Base-by-base conservation (phyloP, 2,113 vertebrate species). In the Camelus bactrianus region DNA sequence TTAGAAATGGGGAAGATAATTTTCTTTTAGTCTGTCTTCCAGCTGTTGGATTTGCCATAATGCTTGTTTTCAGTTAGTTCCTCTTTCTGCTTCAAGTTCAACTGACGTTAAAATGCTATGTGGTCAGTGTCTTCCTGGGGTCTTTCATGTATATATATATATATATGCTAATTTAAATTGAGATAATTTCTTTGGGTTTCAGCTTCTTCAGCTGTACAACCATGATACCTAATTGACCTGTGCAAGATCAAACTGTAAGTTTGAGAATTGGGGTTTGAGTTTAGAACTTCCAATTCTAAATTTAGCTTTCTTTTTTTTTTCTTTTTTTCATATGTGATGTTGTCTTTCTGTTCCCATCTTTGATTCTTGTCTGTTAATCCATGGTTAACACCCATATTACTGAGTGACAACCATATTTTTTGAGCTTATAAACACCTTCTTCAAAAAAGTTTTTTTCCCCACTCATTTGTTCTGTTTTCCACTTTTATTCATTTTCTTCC, bases 281-380 rank as follows among this genome's bases (percentile, higher is more conserved):
- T 82, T 92, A 96, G 65, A 95, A 89, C 48, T 81, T 79, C 17
- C 6, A 50, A 30, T 76, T 96, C 35, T 88, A 85, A 91, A 58
- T 72, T 86, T 60, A 64, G 10, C 65, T 85, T 81, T 32, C 28
- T 52, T 77, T 54, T 28, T 54, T n/a, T 86, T 19, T 35, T 22
- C 17, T 42, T n/a, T 86, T 19, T 35, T 22, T 14, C 28, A 38
- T 38, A 8, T 30, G 38, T 15, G 1, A 67, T 69, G 1, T 88
- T 91, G 6, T 20, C 24, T 86, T 89, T 32, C 35, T 52, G 0
- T 73, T 87, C n/a, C 13, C 56, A 58, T 64, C 22, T 94, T 54
- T 90, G 56, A 75, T 54, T 28, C 46, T 69, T 92, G 1, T 92
- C 79, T 90, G 16, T 30, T 56, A 50, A 46, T 42, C 58, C 50